Conservation (phyloP, 1,140 invertebrate species). For the silkworm (Bombyx mori) region ASM3026992v2 NC_085112.1:10403001-10403500, state of each 20-base stretch:
- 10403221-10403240: conserved; percentile 7
- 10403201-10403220: conserved; percentile 7
- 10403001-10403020: too few relatives aligned
- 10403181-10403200: not conserved
- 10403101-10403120: too few relatives aligned
- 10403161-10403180: not conserved
- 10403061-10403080: too few relatives aligned
- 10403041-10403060: too few relatives aligned
- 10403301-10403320: conserved; percentile 10
- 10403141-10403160: too few relatives aligned
- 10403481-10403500: conserved; percentile 14
- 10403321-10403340: not conserved
- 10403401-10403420: conserved; percentile 13
- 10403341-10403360: conserved; percentile 1
- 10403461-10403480: conserved; percentile 11
- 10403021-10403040: too few relatives aligned
- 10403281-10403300: too few relatives aligned
- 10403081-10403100: too few relatives aligned
- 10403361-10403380: conserved; percentile 1
- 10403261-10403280: conserved; percentile 1
- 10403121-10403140: too few relatives aligned
- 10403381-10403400: conserved; percentile 4
- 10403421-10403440: conserved; percentile 1
- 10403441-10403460: conserved; percentile 15
- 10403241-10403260: conserved; percentile 5